phyloP scores from a whole-genome alignment of 1,140 invertebrate species.

The Plutomurus gul region DNA sequence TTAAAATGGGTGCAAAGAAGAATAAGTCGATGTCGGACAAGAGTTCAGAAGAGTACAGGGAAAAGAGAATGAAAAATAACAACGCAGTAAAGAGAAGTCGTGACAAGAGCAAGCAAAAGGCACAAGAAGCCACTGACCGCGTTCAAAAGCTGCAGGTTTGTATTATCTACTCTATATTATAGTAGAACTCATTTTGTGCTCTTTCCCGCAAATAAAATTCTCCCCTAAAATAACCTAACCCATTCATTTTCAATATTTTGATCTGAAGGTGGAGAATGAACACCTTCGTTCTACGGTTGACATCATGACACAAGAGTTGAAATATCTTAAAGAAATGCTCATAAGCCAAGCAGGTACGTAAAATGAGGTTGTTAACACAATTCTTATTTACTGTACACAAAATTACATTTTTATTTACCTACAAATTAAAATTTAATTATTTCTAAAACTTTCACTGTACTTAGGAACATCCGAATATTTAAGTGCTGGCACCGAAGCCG shows the following conservation, averaged over 20 bases:
- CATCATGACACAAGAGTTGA: conserved; percentile 79
- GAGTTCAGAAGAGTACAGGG: conserved; percentile 77
- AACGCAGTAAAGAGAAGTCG: conserved; percentile 86
- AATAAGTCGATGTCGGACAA: conserved; percentile 63
- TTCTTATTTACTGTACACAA: not conserved
- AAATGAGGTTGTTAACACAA: not conserved
- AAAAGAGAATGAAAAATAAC: conserved; percentile 80
- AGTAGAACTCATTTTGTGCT: too few relatives aligned
- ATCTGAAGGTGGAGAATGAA: conserved; percentile 86
- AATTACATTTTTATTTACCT: not conserved
- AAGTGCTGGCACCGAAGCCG: conserved; percentile 40
- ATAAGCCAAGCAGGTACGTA: conserved; percentile 70
- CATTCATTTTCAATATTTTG: too few relatives aligned
- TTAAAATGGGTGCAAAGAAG: conserved; percentile 53
- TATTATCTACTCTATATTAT: too few relatives aligned
- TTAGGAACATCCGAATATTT: conserved; percentile 46
- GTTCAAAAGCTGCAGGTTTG: conserved; percentile 76
- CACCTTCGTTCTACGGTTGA: conserved; percentile 83
- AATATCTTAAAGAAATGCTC: conserved; percentile 85
- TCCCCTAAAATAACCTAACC: too few relatives aligned
- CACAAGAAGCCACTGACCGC: conserved; percentile 77
- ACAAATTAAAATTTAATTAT: too few relatives aligned
- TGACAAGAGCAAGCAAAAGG: conserved; percentile 68
- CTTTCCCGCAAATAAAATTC: too few relatives aligned
- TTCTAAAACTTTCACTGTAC: not conserved